Conservation (phyloP, 2,888 invertebrate genomes). For the Unio delphinus region DNA sequence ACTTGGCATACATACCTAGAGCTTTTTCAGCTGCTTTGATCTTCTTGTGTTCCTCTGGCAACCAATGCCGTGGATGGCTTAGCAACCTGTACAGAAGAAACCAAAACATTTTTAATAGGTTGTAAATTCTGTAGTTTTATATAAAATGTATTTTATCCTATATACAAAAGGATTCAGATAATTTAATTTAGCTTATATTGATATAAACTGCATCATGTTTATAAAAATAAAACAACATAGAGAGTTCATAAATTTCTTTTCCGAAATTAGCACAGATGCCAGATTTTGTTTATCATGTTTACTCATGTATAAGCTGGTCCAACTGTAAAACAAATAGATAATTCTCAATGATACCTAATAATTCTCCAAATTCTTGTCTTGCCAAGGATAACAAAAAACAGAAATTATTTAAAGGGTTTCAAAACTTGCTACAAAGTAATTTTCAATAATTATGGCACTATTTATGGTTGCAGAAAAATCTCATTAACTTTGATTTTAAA, state of each 20-base stretch:
- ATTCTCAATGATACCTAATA: no score
- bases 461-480: no score
- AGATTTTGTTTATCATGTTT: no score
- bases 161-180: background rate
- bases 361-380: no score
- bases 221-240: background rate
- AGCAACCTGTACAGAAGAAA: constrained; percentile 41
- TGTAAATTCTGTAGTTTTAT: background rate
- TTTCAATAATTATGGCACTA: no score
- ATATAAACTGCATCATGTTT: background rate
- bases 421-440: no score
- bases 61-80: constrained; percentile 57
- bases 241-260: constrained; percentile 1
- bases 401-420: no score
- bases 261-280: no score
- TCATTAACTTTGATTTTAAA: background rate
- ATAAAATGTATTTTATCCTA: background rate
- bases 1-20: constrained; percentile 37
- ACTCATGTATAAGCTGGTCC: no score
- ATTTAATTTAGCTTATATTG: background rate
- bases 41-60: constrained; percentile 54
- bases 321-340: no score
- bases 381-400: no score
- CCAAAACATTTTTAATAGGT: background rate
- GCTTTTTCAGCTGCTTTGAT: constrained; percentile 52